A percentile compares a stretch with the other conserved stretches of the same genome.
Conservation (phyloP, 2,113 vertebrate species). For the Rhinichthys klamathensis region DNA sequence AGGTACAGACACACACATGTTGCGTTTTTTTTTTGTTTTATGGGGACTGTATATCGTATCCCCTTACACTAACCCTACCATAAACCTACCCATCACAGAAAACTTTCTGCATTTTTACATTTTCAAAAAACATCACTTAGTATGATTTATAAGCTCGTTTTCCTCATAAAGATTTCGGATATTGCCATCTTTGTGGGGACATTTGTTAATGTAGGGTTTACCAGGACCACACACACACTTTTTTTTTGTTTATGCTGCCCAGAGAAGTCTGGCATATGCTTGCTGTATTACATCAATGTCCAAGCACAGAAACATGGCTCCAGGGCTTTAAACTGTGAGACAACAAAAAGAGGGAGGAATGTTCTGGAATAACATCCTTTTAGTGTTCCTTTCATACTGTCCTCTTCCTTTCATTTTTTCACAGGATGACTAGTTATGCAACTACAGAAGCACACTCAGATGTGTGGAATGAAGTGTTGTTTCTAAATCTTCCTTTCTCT, state of each 20-base stretch:
- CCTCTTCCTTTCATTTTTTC: constrained; percentile 17
- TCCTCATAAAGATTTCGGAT: too few species aligned
- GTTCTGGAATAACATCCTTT: constrained; percentile 3
- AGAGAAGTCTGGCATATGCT: constrained; percentile 13
- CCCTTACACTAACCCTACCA: too few species aligned
- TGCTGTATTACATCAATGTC: not conserved
- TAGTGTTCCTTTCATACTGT: not conserved
- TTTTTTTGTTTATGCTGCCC: not conserved
- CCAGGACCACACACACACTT: not conserved
- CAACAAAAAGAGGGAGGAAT: constrained; percentile 9
- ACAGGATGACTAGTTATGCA: constrained; percentile 36
- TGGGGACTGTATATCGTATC: too few species aligned
- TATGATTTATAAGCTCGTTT: too few species aligned
- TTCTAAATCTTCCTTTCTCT: constrained; percentile 18
- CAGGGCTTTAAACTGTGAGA: not conserved
- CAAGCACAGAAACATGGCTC: not conserved
- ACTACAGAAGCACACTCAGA: constrained; percentile 14
- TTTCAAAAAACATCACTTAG: too few species aligned
- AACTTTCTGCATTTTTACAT: too few species aligned
- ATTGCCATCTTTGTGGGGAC: too few species aligned
- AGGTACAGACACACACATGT: not conserved
- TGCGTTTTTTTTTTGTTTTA: too few species aligned
- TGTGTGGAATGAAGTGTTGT: constrained; percentile 22
- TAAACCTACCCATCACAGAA: too few species aligned
- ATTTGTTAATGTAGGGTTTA: too few species aligned